phyloP scores from a whole-genome alignment of 1,140 invertebrate genomes.

The Centruroides sculpturatus region DNA sequence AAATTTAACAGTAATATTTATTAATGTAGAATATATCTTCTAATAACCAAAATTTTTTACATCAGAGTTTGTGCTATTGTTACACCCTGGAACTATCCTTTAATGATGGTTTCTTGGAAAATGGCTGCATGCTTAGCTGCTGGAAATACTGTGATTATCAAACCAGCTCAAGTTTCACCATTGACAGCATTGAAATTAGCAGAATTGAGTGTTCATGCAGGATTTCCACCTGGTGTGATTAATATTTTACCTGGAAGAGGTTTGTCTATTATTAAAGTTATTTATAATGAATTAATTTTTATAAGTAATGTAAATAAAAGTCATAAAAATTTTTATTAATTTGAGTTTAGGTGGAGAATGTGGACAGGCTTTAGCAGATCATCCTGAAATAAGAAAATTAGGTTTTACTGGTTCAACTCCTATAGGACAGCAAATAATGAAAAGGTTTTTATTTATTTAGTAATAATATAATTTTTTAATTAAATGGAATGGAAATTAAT shows the following conservation, averaged over 20 bases:
- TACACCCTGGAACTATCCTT: constrained; percentile 47
- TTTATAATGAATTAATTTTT: neutral
- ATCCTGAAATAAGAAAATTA: constrained; percentile 69
- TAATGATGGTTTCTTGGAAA: constrained; percentile 39
- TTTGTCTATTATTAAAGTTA: constrained; percentile 13
- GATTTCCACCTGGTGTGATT: constrained; percentile 86
- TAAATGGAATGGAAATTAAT: too few species aligned
- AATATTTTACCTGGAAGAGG: constrained; percentile 78
- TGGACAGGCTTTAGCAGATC: constrained; percentile 71
- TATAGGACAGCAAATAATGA: constrained; percentile 58
- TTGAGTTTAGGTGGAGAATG: constrained; percentile 40
- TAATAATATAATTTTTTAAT: too few species aligned
- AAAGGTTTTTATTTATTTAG: constrained; percentile 40
- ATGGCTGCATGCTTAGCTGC: constrained; percentile 46
- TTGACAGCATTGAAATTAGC: constrained; percentile 87
- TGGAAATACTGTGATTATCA: constrained; percentile 47
- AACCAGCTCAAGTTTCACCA: constrained; percentile 50
- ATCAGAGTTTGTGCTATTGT: constrained; percentile 41
- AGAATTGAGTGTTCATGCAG: constrained; percentile 67
- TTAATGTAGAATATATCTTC: neutral
- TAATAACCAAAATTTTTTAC: constrained; percentile 2
- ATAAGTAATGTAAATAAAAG: too few species aligned
- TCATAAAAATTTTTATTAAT: neutral
- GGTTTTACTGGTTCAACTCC: constrained; percentile 89
- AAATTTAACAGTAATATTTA: neutral